These are phyloP conservation scores for Acestrorhynchus altus DNA, from an alignment of 2,797 vertebrate species.

Conservation along the genomic window DNA sequence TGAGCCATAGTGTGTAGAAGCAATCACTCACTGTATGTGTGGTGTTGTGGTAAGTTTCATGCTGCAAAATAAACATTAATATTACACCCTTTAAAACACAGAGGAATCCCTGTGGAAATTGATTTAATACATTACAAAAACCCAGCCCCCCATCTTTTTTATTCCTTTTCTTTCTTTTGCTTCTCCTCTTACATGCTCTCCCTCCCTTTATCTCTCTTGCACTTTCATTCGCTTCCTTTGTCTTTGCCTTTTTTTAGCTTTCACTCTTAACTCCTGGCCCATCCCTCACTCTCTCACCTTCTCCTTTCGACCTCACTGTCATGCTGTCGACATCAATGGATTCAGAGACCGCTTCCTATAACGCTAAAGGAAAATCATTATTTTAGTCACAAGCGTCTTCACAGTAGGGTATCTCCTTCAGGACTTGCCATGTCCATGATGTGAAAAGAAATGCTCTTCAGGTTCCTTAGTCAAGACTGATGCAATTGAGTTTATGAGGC, in stretches of 20 bases:
- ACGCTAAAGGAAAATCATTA: conserved; percentile 38
- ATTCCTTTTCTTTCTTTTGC: neutral
- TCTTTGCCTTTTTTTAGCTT: conserved; percentile 16
- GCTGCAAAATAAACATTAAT: conserved; percentile 53
- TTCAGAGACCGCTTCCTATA: conserved; percentile 23
- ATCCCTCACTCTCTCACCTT: conserved; percentile 23
- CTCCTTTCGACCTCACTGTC: conserved; percentile 15
- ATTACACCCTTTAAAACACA: conserved; percentile 46
- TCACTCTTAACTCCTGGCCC: conserved; percentile 12
- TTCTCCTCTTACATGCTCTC: neutral
- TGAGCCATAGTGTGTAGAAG: conserved; percentile 35
- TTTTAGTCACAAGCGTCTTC: conserved; percentile 49
- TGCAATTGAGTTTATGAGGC: conserved; percentile 32
- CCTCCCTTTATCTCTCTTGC: neutral
- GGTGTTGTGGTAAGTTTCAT: conserved; percentile 45
- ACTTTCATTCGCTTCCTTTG: conserved; percentile 11
- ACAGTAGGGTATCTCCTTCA: conserved; percentile 42
- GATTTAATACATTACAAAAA: conserved; percentile 49
- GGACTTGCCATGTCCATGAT: conserved; percentile 8
- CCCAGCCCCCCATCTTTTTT: conserved; percentile 28
- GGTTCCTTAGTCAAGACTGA: conserved; percentile 34
- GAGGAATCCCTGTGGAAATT: conserved; percentile 50
- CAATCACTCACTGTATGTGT: conserved; percentile 48
- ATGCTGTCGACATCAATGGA: conserved; percentile 43
- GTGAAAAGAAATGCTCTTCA: conserved; percentile 25